Evolutionary conservation across 2,113 vertebrate genomes (phyloP).

Genomic region (Nyctereutes procyonoides): DNA sequence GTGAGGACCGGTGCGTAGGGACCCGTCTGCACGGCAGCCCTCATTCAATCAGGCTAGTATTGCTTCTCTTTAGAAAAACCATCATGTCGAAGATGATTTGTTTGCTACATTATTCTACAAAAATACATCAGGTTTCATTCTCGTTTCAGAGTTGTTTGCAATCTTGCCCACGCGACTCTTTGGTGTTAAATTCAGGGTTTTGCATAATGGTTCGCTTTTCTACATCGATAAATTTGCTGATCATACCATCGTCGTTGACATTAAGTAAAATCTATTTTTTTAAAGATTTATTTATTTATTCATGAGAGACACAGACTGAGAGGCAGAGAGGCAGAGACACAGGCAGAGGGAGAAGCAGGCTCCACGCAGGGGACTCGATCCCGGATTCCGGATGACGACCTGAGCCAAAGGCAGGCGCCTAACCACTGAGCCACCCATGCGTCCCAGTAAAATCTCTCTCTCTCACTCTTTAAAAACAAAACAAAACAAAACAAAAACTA

Average conservation of each 20-base stretch:
- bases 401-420: no score
- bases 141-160: not conserved
- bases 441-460: no score
- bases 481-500: not conserved
- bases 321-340: no score
- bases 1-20: not conserved
- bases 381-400: no score
- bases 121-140: not conserved
- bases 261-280: not conserved
- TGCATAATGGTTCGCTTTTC: not conserved
- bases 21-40: not conserved
- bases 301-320: no score
- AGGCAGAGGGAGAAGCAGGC: no score
- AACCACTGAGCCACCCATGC: no score
- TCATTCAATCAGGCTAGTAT: not conserved
- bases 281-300: no score
- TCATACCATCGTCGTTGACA: not conserved
- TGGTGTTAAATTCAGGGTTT: not conserved
- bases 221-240: not conserved
- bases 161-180: not conserved
- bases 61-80: constrained; percentile 10
- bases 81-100: not conserved
- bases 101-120: not conserved
- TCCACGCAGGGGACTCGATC: no score
- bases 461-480: not conserved